Evolutionary conservation across 2,888 invertebrate species (phyloP).

Genomic region (Schrankia costaestrigalis): DNA sequence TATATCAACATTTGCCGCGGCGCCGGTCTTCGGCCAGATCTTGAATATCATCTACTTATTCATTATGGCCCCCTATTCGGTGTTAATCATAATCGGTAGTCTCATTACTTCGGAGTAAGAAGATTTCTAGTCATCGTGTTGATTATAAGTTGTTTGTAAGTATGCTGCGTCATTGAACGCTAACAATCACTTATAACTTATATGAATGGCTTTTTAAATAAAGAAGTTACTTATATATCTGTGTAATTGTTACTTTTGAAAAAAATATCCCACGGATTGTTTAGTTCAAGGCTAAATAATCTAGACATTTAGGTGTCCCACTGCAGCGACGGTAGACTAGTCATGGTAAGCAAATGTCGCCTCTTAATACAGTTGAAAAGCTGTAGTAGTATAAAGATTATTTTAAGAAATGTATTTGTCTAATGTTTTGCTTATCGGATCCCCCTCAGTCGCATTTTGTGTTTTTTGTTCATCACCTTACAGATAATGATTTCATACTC

Average conservation of each 20-base stretch:
- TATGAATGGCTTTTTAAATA: constrained; percentile 15
- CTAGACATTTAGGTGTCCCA: too few species aligned
- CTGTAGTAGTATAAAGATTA: too few species aligned
- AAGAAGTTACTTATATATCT: too few species aligned
- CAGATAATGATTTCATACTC: too few species aligned
- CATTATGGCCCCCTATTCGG: constrained; percentile 72
- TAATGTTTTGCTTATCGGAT: too few species aligned
- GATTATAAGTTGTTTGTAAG: constrained; percentile 46
- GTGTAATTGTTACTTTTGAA: constrained; percentile 4
- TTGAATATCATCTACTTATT: constrained; percentile 79
- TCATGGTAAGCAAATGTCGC: too few species aligned
- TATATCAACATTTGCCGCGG: constrained; percentile 62
- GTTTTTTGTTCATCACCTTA: too few species aligned
- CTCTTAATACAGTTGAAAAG: too few species aligned
- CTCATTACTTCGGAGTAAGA: constrained; percentile 50
- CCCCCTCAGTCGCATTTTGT: too few species aligned
- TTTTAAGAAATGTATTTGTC: too few species aligned
- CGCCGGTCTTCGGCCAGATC: constrained; percentile 73
- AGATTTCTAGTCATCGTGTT: constrained; percentile 44
- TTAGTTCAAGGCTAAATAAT: too few species aligned
- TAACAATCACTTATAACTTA: constrained; percentile 33
- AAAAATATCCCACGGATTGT: background rate
- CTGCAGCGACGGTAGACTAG: too few species aligned
- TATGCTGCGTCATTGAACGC: constrained; percentile 41
- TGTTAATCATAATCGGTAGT: constrained; percentile 74